Conservation (phyloP, 2,113 vertebrate genomes). For the Percina caprodes region DNA sequence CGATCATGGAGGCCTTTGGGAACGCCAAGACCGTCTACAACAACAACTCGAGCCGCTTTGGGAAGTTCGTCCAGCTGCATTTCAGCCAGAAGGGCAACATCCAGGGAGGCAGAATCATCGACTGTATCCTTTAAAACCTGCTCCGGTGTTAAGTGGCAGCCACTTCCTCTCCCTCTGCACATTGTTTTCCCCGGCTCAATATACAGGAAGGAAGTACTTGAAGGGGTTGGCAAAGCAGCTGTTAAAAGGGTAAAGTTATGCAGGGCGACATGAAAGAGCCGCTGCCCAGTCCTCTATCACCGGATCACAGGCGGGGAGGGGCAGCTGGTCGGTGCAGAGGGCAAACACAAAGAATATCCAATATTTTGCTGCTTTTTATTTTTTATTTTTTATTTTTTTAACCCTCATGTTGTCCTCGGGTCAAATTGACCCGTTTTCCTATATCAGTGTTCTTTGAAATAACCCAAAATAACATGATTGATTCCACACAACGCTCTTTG, state of each 20-base stretch:
- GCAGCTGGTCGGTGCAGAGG: background rate
- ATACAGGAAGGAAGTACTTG: conserved; percentile 2
- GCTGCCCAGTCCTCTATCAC: background rate
- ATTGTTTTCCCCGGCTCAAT: background rate
- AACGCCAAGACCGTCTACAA: conserved; percentile 98
- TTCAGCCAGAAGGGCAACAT: conserved; percentile 97
- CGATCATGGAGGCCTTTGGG: conserved; percentile 99
- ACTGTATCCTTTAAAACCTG: conserved; percentile 91
- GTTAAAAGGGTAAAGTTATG: background rate
- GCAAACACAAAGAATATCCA: background rate
- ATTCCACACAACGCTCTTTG: too few species aligned
- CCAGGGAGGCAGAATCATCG: conserved; percentile 95
- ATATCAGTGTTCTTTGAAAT: too few species aligned
- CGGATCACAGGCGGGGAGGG: too few species aligned
- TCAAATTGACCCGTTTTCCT: too few species aligned
- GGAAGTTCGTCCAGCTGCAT: conserved; percentile 97
- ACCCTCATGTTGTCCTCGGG: too few species aligned
- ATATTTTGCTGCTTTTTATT: background rate
- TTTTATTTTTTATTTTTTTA: too few species aligned
- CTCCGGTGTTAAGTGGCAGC: background rate
- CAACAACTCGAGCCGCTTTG: conserved; percentile 99
- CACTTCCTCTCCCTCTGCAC: conserved; percentile 5
- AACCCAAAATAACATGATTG: too few species aligned
- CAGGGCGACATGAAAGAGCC: background rate
- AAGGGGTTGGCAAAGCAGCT: background rate